Percentiles rank a stretch among this genome's conserved stretches.
These are phyloP conservation scores for Oncopodura yosiiana DNA, from an alignment of 1,140 invertebrate genomes.

Conservation along the genomic window DNA sequence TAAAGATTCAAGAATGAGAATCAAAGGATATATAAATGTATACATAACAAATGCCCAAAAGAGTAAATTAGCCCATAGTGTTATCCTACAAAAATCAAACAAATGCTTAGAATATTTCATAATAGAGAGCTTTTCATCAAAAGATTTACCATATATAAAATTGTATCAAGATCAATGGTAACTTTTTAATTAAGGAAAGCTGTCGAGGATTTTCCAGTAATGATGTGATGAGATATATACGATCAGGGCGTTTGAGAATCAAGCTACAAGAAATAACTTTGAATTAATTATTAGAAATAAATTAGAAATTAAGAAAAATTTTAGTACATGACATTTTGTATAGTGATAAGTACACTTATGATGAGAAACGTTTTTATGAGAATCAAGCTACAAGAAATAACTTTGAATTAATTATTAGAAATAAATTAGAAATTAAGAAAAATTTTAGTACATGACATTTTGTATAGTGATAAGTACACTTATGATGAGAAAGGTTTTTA, in stretches of 20 bases:
- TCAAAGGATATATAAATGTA: background rate
- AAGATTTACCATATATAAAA: background rate
- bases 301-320: too few relatives aligned
- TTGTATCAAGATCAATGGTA: background rate
- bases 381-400: too few relatives aligned
- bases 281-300: too few relatives aligned
- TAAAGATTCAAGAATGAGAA: constrained; percentile 9
- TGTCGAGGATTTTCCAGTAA: background rate
- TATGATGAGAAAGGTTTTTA: background rate
- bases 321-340: constrained; percentile 5
- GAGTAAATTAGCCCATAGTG: background rate
- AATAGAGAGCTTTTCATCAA: too few relatives aligned
- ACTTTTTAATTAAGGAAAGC: background rate
- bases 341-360: background rate
- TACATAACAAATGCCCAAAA: constrained; percentile 1
- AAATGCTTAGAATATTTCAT: too few relatives aligned
- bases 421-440: too few relatives aligned
- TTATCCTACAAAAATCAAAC: too few relatives aligned
- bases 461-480: background rate
- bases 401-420: too few relatives aligned
- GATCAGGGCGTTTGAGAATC: background rate
- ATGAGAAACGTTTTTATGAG: background rate
- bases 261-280: too few relatives aligned
- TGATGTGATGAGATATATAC: constrained; percentile 2
- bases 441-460: too few relatives aligned